A percentile compares a stretch with the other conserved stretches of the same genome.
Evolutionary conservation across 2,888 invertebrate species (phyloP).

Genomic region (Cataglyphis rosenhaueri): DNA sequence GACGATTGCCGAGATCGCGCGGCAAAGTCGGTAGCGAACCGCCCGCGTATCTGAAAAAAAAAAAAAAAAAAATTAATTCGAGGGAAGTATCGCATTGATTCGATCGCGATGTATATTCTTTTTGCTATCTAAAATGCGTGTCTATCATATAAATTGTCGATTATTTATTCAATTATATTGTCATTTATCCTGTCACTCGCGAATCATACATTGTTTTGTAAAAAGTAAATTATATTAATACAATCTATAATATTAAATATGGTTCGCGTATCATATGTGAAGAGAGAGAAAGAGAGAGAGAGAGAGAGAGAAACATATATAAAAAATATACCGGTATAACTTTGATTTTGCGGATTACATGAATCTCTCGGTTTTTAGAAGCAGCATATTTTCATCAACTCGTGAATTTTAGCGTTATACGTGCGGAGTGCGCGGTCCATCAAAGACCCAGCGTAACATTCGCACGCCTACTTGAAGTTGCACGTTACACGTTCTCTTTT

Average conservation of each 20-base stretch:
- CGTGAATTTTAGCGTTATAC: conserved; percentile 58
- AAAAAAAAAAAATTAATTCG: conserved; percentile 16
- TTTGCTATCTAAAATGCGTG: neutral
- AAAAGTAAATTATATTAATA: neutral
- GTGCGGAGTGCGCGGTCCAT: conserved; percentile 59
- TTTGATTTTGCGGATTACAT: neutral
- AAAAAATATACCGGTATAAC: neutral
- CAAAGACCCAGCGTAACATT: conserved; percentile 62
- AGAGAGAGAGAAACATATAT: neutral
- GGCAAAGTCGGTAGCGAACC: conserved; percentile 83
- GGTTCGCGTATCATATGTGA: neutral
- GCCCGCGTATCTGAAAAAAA: conserved; percentile 82
- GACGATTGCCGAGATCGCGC: conserved; percentile 87
- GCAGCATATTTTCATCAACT: conserved; percentile 61
- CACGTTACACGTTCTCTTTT: conserved; percentile 57
- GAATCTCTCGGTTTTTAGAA: conserved; percentile 34
- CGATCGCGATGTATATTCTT: neutral
- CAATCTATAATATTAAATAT: neutral
- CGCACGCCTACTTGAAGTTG: conserved; percentile 57
- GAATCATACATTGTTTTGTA: neutral
- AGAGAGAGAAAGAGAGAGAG: neutral
- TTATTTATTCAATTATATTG: neutral
- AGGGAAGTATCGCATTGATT: neutral
- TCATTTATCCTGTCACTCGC: neutral
- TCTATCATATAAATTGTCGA: neutral